phyloP scores from a whole-genome alignment of 2,113 vertebrate genomes.

The Clinocottus analis region DNA sequence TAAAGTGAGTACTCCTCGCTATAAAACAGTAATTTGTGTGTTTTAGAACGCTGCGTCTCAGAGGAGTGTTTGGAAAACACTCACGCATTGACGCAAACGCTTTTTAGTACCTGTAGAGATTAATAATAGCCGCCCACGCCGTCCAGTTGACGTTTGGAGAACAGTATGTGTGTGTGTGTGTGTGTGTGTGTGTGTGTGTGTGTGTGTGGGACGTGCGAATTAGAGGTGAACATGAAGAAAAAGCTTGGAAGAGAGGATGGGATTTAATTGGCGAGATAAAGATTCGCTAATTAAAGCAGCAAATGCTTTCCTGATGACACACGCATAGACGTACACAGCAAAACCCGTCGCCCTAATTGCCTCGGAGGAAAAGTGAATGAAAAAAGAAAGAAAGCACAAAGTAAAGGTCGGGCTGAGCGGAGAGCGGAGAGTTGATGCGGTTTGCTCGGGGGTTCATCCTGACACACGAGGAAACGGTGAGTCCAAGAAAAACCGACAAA shows the following conservation, averaged over 20 bases:
- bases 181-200: not conserved
- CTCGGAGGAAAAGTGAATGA: not conserved
- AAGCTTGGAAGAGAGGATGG: slow-evolving; percentile 2
- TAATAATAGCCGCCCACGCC: slow-evolving; percentile 60
- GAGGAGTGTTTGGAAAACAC: slow-evolving; percentile 36
- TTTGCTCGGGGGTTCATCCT: too few species aligned
- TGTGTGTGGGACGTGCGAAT: not conserved
- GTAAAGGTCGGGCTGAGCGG: not conserved
- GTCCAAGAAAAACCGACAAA: too few species aligned
- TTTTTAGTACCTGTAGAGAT: slow-evolving; percentile 56
- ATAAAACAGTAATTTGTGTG: slow-evolving; percentile 27
- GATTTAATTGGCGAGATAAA: slow-evolving; percentile 51
- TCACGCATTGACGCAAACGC: slow-evolving; percentile 9
- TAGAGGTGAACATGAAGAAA: not conserved
- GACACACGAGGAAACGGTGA: too few species aligned
- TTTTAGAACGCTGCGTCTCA: slow-evolving; percentile 7
- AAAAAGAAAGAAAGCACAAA: not conserved
- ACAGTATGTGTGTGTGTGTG: not conserved
- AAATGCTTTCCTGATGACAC: slow-evolving; percentile 28
- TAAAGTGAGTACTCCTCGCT: slow-evolving; percentile 5
- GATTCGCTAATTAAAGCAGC: slow-evolving; percentile 39
- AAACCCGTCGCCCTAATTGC: slow-evolving; percentile 26
- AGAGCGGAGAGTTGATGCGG: too few species aligned
- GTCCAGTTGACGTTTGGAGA: slow-evolving; percentile 31
- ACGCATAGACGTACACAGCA: not conserved